Conservation (phyloP, 2,113 vertebrate species). For the zebrafish (Danio rerio) region GRCz12tu NC_133176.1:59722501-59723000, state of each 20-base stretch:
- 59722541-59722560: neutral
- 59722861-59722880: neutral
- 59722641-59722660: slow-evolving; percentile 61
- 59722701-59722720: neutral
- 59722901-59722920: slow-evolving; percentile 9
- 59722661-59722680: slow-evolving; percentile 49
- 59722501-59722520: no score
- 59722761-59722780: slow-evolving; percentile 49
- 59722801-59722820: no score
- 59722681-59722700: slow-evolving; percentile 69
- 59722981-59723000: slow-evolving; percentile 55
- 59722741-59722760: slow-evolving; percentile 54
- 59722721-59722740: slow-evolving; percentile 52
- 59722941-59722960: slow-evolving; percentile 10
- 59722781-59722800: no score
- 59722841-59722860: no score
- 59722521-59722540: no score
- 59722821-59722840: no score
- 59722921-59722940: slow-evolving; percentile 54
- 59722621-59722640: slow-evolving; percentile 76
- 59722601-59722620: slow-evolving; percentile 71
- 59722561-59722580: slow-evolving; percentile 54
- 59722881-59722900: slow-evolving; percentile 40
- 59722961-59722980: slow-evolving; percentile 42
- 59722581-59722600: slow-evolving; percentile 75